Evolutionary conservation across 2,797 vertebrate species (phyloP).

Genomic region (Alca torda): DNA sequence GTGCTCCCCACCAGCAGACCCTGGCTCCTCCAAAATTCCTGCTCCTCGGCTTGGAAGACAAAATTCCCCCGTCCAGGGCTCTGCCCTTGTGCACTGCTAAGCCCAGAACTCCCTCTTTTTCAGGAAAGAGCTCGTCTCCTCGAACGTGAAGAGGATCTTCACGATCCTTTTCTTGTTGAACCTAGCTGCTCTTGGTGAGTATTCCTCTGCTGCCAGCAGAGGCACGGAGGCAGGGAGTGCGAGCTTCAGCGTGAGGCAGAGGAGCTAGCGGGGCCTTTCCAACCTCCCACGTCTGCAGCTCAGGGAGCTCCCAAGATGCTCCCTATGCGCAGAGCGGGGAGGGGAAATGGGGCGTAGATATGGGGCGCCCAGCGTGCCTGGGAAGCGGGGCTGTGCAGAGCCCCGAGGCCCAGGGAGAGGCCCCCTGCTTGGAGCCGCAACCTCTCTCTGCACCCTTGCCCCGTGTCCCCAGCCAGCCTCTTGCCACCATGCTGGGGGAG

Average conservation of each 20-base stretch:
- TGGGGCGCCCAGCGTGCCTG: neutral
- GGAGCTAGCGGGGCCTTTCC: neutral
- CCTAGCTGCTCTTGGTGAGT: neutral
- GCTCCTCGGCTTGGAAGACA: neutral
- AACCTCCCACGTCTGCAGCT: too few species aligned
- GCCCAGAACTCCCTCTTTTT: neutral
- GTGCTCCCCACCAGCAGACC: neutral
- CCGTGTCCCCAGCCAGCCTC: neutral
- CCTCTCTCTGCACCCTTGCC: too few species aligned
- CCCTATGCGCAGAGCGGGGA: neutral
- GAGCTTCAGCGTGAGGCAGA: neutral
- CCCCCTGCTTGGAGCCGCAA: neutral
- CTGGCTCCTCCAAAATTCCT: neutral
- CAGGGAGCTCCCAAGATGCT: neutral
- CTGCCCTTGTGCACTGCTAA: neutral
- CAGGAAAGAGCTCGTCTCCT: neutral
- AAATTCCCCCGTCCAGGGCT: neutral
- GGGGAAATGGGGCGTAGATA: neutral
- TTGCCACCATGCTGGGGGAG: too few species aligned
- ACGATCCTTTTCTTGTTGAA: too few species aligned
- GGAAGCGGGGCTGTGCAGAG: neutral
- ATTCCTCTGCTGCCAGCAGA: too few species aligned
- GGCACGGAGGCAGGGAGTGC: neutral
- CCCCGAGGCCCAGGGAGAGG: neutral
- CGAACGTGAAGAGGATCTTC: neutral